A percentile compares a stretch with the other conserved stretches of the same genome.
Conservation (phyloP, 1,140 invertebrate genomes). For the Papilio xuthus region DNA sequence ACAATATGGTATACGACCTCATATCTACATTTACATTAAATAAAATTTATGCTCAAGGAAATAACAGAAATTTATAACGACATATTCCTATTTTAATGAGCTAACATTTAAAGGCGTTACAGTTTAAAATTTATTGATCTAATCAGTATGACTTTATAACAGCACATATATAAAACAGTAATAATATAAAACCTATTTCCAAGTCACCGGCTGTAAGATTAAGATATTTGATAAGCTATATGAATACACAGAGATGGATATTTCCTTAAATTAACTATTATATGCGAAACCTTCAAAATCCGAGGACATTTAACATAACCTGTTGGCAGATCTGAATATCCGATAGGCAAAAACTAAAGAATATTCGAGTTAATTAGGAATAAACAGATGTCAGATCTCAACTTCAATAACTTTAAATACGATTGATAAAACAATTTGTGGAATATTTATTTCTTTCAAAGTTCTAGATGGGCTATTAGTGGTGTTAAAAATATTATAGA, state of each 20-base stretch:
- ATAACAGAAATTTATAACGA: conserved; percentile 52
- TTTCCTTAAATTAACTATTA: conserved; percentile 34
- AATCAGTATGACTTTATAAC: conserved; percentile 44
- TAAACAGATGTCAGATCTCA: not conserved
- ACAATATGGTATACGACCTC: not conserved
- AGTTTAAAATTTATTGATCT: conserved; percentile 50
- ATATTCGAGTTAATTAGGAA: not conserved
- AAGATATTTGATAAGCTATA: conserved; percentile 29
- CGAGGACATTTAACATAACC: conserved; percentile 26
- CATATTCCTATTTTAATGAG: conserved; percentile 52
- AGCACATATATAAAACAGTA: conserved; percentile 27
- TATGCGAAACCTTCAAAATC: conserved; percentile 32
- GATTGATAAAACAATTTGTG: not conserved
- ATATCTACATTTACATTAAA: conserved; percentile 40
- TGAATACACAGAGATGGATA: conserved; percentile 22
- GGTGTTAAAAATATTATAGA: conserved; percentile 11
- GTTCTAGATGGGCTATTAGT: not conserved
- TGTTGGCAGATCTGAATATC: conserved; percentile 14
- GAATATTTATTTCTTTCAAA: not conserved
- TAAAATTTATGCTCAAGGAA: conserved; percentile 48
- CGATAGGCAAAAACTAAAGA: conserved; percentile 23
- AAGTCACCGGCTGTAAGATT: conserved; percentile 21
- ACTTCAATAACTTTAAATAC: conserved; percentile 13
- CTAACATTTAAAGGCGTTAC: conserved; percentile 48
- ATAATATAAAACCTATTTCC: conserved; percentile 21